phyloP scores from a whole-genome alignment of 2,113 vertebrate species.

The Neofelis nebulosa region DNA sequence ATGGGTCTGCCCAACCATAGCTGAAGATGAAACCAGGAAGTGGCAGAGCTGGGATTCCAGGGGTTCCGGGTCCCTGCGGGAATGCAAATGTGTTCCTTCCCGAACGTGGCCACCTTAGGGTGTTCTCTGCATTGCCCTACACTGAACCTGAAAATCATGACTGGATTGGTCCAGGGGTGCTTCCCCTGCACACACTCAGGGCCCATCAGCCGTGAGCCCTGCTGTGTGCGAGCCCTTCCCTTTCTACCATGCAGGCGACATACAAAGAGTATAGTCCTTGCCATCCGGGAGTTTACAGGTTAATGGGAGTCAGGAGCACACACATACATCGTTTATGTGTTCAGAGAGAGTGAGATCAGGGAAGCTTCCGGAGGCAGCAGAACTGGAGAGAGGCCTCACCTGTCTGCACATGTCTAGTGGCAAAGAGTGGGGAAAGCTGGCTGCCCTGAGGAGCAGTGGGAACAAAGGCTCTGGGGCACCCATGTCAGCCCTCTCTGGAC shows the following conservation, averaged over 20 bases:
- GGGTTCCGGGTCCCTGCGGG: not conserved
- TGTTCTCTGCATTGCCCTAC: not conserved
- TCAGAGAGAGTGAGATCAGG: not conserved
- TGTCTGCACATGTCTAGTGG: not conserved
- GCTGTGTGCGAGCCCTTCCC: not conserved
- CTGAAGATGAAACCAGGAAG: not conserved
- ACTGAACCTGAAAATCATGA: not conserved
- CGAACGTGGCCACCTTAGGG: not conserved
- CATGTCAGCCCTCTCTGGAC: not conserved
- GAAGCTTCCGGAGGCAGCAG: not conserved
- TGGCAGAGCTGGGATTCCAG: not conserved
- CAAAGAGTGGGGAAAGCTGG: fast-evolving
- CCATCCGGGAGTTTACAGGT: not conserved
- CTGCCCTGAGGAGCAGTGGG: not conserved
- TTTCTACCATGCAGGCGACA: not conserved
- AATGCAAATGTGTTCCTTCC: not conserved
- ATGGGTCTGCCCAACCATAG: not conserved
- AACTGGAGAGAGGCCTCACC: not conserved
- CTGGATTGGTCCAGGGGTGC: not conserved
- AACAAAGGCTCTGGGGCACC: not conserved
- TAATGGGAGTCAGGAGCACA: not conserved
- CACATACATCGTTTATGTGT: not conserved
- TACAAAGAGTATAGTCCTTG: not conserved
- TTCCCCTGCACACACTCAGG: not conserved
- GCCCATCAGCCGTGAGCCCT: not conserved